Base-by-base conservation (phyloP, 1,140 invertebrate genomes). In the Drosophila quadrilineata region DNA sequence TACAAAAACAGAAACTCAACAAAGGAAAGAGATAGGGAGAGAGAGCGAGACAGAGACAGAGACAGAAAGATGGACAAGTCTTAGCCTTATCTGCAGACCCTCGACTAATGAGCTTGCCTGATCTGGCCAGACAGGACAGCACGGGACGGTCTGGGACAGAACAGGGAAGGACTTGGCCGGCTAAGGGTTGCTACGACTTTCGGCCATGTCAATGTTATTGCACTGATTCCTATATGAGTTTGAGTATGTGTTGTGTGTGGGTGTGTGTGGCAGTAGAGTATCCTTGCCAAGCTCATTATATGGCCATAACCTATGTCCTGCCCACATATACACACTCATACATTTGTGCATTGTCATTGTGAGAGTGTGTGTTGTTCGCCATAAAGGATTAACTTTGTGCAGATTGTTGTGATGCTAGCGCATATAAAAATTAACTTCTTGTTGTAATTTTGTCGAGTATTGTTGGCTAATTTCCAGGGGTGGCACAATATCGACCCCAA, bases 151-250 rank as follows among this genome's bases (percentile, higher is more conserved):
- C 46, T 46, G 35, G 43, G 43, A 12, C 26, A 29, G 26, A 16
- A 10, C 24, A n/a, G n/a, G n/a, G n/a, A n/a, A n/a, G n/a, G n/a
- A n/a, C 17, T 22, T 8, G 10, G 12, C 10, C 29, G 36, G 62
- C 57, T 41, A 43, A 50, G 71, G 63, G 60, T 64, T 58, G 52
- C 21, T 38, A n/a, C 49, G 43, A 16, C 49, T 60, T 43, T 49
- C 29, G 40, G 56, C 38, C 62, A 80, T 80, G 75, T 85, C 77
- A 77, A 85, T 84, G 77, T 52, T 76, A 77, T 77, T 84, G 76
- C 79, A 84, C 60, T 79, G 79, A 84, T 84, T 84, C 85, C 68
- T 85, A 85, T 84, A 33, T 31, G 31, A 52, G n/a, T 35, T 24
- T 59, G 36, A 58, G 60, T 38, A 35, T 63, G 52, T 62, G 71